Evolutionary conservation across 1,140 invertebrate genomes (phyloP).

Genomic region (Drosophila subobscura): DNA sequence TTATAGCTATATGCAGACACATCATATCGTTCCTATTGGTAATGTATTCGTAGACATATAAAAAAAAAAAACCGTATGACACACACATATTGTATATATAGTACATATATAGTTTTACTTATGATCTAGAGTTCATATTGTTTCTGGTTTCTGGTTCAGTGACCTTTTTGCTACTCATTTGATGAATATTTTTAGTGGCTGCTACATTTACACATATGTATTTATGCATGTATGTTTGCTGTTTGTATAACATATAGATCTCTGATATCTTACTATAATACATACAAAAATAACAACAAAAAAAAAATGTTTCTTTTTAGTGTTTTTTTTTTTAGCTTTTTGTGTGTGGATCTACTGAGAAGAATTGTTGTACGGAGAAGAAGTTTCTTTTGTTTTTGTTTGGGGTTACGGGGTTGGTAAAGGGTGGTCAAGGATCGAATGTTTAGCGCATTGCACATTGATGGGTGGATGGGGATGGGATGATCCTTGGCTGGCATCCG

Average conservation of each 20-base stretch:
- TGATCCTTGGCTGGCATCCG: slow-evolving; percentile 8
- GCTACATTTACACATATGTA: slow-evolving; percentile 39
- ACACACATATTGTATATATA: slow-evolving; percentile 31
- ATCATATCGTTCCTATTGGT: slow-evolving; percentile 16
- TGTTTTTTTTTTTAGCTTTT: slow-evolving; percentile 15
- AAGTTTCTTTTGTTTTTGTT: neutral
- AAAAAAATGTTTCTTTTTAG: slow-evolving; percentile 35
- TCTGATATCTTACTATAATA: slow-evolving; percentile 47
- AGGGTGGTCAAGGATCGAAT: slow-evolving; percentile 3
- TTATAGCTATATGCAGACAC: slow-evolving; percentile 37
- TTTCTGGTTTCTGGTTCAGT: slow-evolving; percentile 44
- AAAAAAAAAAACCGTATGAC: slow-evolving; percentile 56
- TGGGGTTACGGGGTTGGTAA: neutral
- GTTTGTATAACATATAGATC: slow-evolving; percentile 20
- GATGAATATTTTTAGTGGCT: slow-evolving; percentile 53
- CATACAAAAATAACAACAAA: slow-evolving; percentile 7
- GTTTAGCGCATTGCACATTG: slow-evolving; percentile 10
- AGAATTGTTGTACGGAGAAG: slow-evolving; percentile 23
- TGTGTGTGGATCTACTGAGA: slow-evolving; percentile 9
- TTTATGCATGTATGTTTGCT: slow-evolving; percentile 8
- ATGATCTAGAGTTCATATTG: slow-evolving; percentile 46
- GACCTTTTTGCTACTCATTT: slow-evolving; percentile 63
- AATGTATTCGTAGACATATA: slow-evolving; percentile 29
- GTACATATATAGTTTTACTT: slow-evolving; percentile 38
- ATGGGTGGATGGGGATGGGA: neutral